Conservation (phyloP, 2,113 vertebrate species). For the Lucifuga dentata region DNA sequence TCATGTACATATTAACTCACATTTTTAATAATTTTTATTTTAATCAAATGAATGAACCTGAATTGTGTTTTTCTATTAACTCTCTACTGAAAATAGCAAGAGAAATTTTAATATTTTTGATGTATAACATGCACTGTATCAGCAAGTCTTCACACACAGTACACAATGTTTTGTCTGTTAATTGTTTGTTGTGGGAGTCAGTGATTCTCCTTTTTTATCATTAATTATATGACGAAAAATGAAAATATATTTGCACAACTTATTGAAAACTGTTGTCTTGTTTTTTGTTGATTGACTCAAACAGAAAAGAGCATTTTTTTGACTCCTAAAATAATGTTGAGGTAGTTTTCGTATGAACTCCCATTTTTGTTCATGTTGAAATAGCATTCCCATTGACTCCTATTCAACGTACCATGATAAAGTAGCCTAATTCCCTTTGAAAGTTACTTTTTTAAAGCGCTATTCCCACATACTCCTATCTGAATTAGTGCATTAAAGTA, state of each 20-base stretch:
- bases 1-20: conserved; percentile 28
- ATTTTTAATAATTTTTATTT: conserved; percentile 16
- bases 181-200: conserved; percentile 46
- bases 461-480: no score
- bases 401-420: no score
- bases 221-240: conserved; percentile 56
- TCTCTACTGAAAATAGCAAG: neutral
- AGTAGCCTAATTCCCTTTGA: no score
- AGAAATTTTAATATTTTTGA: conserved; percentile 2
- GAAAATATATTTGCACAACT: conserved; percentile 79
- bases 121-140: conserved; percentile 73
- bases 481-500: no score
- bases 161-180: conserved; percentile 25
- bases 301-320: no score
- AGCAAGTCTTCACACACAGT: conserved; percentile 23
- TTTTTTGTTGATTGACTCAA: neutral
- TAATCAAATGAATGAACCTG: conserved; percentile 13
- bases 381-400: no score
- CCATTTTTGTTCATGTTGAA: no score
- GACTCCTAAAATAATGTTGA: no score
- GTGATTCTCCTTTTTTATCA: conserved; percentile 46
- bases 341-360: no score
- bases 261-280: conserved; percentile 15
- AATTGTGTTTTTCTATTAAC: conserved; percentile 20
- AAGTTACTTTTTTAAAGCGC: no score